Percentiles rank a stretch among this genome's conserved stretches.
These are phyloP conservation scores for Trichoplusia ni DNA, from an alignment of 1,140 invertebrate genomes.

Conservation along the genomic window DNA sequence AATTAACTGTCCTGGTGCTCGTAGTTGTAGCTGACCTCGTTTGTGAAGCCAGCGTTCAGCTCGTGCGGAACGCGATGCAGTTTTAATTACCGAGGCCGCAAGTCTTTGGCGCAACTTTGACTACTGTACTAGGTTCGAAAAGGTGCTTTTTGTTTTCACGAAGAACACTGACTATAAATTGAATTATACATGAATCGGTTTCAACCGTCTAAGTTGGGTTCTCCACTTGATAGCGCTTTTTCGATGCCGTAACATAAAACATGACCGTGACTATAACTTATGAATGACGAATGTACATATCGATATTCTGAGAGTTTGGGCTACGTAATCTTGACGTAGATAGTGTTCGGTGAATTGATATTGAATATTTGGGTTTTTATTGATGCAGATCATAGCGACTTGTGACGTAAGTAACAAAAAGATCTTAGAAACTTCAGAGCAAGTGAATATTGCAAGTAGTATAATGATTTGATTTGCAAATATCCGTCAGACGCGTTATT, in stretches of 20 bases:
- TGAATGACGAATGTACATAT: no score
- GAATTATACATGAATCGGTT: no score
- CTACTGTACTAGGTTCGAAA: slow-evolving; percentile 7
- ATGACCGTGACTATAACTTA: no score
- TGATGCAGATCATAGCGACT: no score
- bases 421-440: no score
- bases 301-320: no score
- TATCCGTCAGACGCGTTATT: neutral
- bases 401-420: no score
- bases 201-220: no score
- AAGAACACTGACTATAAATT: slow-evolving; percentile 1
- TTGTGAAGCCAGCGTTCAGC: slow-evolving; percentile 40
- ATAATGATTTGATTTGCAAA: neutral
- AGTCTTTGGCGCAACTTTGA: slow-evolving; percentile 34
- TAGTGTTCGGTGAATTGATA: no score
- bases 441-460: neutral
- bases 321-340: no score
- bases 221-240: neutral
- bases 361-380: no score
- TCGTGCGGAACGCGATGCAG: slow-evolving; percentile 62
- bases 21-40: slow-evolving; percentile 50
- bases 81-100: slow-evolving; percentile 52
- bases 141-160: slow-evolving; percentile 9
- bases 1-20: slow-evolving; percentile 41
- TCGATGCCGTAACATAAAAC: no score